These are phyloP conservation scores for Allochrocebus solatus DNA, from an alignment of 2,797 vertebrate species.

Conservation along the genomic window DNA sequence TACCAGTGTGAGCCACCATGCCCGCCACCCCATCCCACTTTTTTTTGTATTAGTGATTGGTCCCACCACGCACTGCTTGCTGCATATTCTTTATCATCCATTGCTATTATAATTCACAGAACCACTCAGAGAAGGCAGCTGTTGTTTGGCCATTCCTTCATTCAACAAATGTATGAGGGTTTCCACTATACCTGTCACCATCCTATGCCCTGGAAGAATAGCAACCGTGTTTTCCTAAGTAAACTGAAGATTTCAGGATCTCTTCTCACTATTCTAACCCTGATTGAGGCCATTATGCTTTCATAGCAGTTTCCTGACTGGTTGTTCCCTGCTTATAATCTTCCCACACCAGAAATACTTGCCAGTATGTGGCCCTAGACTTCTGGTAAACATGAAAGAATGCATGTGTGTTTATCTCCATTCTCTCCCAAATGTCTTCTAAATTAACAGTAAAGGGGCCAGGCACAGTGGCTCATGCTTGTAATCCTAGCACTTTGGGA, in stretches of 20 bases:
- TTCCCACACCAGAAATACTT: not conserved
- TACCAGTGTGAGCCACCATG: no score
- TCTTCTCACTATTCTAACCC: not conserved
- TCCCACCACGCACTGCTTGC: not conserved
- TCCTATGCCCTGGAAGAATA: not conserved
- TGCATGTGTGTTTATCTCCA: not conserved
- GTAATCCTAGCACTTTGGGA: no score
- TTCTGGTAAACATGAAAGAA: not conserved
- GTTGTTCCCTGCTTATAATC: not conserved
- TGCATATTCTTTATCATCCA: not conserved
- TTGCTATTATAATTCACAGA: not conserved
- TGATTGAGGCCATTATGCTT: not conserved
- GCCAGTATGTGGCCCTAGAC: not conserved
- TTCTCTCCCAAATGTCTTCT: not conserved
- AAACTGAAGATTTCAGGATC: constrained; percentile 4
- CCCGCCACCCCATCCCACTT: no score
- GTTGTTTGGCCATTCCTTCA: not conserved
- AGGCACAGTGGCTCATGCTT: not conserved
- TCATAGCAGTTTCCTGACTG: not conserved
- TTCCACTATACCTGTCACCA: not conserved
- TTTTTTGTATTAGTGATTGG: no score
- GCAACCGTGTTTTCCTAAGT: not conserved
- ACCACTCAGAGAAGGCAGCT: not conserved
- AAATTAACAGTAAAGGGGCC: not conserved
- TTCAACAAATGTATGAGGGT: not conserved